Base-by-base conservation (phyloP, 2,797 vertebrate species). In the Esox masquinongy region DNA sequence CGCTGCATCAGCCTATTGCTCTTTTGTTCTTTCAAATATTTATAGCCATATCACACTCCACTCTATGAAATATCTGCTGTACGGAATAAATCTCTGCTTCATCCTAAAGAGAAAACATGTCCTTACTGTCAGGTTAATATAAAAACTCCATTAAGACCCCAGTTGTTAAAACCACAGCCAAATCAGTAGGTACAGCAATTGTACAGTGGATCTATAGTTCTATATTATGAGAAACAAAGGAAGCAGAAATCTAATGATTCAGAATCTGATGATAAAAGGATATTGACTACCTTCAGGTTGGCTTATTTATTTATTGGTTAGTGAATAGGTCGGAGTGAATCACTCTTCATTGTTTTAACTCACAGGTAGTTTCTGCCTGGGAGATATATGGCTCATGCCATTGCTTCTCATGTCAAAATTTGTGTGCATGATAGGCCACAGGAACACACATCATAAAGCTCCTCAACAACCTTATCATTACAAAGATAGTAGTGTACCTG, bases 1-100 rank as follows among this genome's bases (percentile, higher is more conserved):
- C 90, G 88, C 86, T 79, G 79, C 83, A 88, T 79, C 87, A 91
- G 81, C 85, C 85, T 88, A 87, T 88, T 90, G 83, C 87, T 90
- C 87, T 91, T 91, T 90, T 92, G 89, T 91, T 92, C 86, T 88
- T 79, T 79, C 0, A 78, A 85, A 87, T 91, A 92, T 93, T 92
- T 90, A 92, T 90, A 92, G 83, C 85, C 36, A 39, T 39, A 39
- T 39, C 36, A 39, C 36, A 39, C 36, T 39, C 2, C 36, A 39
- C 29, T 31, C 29, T 31, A 31, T 31, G 29, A 31, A 39, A 8
- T 39, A 39, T 39, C 36, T 6, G 5, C 36, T 39, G 36, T 39
- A 8, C 4, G 7, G 36, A 39, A 39, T 39, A 39, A 83, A 87
- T 74, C 81, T 86, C 72, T 36, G 66, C 77, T 77, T 73, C 83